Conservation (phyloP, 2,113 vertebrate species). For the Cromileptes altivelis region DNA sequence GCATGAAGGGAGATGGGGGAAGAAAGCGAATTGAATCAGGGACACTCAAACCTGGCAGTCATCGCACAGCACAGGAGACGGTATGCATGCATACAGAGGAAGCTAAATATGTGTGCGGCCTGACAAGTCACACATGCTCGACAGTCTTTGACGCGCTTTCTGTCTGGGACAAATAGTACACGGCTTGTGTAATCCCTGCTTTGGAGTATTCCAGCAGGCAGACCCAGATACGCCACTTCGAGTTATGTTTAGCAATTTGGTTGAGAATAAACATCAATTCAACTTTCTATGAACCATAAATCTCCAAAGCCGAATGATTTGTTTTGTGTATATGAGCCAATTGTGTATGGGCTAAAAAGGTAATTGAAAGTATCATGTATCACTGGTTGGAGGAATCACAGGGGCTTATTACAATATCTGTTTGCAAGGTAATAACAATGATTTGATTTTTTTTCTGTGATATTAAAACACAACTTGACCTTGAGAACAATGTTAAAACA, state of each 20-base stretch:
- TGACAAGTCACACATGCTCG: conserved; percentile 63
- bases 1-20: conserved; percentile 75
- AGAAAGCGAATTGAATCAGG: conserved; percentile 68
- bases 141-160: conserved; percentile 51
- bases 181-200: conserved; percentile 64
- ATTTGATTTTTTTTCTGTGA: conserved; percentile 35
- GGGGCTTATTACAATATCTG: neutral
- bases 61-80: neutral
- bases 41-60: conserved; percentile 63
- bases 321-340: conserved; percentile 50
- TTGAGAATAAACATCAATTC: conserved; percentile 73
- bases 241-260: conserved; percentile 69
- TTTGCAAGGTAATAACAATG: conserved; percentile 35
- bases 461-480: conserved; percentile 43
- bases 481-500: conserved; percentile 22
- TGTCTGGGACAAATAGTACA: conserved; percentile 61
- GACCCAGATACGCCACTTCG: conserved; percentile 65
- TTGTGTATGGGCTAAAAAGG: conserved; percentile 42
- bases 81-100: conserved; percentile 35
- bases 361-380: conserved; percentile 49
- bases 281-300: conserved; percentile 67
- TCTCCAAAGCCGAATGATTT: conserved; percentile 62
- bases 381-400: conserved; percentile 10
- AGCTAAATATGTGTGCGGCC: conserved; percentile 57
- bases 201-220: conserved; percentile 65